These are phyloP conservation scores for Tonatia bakeri DNA, from an alignment of 2,113 vertebrate genomes.

Conservation along the genomic window DNA sequence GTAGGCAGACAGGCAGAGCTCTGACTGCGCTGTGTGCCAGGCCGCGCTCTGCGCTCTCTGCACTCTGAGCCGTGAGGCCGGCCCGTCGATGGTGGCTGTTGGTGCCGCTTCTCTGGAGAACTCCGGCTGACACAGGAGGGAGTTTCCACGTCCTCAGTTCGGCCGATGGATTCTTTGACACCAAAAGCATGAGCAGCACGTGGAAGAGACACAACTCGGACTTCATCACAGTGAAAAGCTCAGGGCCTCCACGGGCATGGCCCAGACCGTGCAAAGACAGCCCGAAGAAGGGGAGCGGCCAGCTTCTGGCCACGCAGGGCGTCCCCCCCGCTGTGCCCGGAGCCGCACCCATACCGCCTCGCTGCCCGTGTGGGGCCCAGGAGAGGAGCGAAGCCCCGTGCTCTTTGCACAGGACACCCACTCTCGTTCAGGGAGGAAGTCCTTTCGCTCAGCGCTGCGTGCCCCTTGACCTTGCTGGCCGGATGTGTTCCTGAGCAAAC, in stretches of 20 bases:
- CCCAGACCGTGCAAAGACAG: neutral
- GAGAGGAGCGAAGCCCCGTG: too few species aligned
- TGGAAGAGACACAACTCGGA: neutral
- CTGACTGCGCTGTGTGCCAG: neutral
- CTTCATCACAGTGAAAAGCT: neutral
- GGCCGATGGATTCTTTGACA: too few species aligned
- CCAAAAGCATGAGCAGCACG: neutral
- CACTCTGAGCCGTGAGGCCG: neutral
- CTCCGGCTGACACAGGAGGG: neutral
- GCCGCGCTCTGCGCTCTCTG: too few species aligned
- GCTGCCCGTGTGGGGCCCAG: too few species aligned
- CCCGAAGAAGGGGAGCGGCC: too few species aligned
- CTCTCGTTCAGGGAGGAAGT: neutral
- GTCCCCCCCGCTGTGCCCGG: neutral
- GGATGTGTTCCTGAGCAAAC: neutral
- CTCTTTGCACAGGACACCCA: neutral
- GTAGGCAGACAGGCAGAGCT: neutral
- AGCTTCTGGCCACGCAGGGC: neutral
- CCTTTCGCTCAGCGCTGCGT: neutral
- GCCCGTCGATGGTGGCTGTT: neutral
- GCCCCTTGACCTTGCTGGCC: neutral
- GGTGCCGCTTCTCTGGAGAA: neutral
- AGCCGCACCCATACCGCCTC: too few species aligned
- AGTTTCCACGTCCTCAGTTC: too few species aligned
- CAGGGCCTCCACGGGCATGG: neutral